Conservation (phyloP, 2,797 vertebrate species). For the Carcharodon carcharias region DNA sequence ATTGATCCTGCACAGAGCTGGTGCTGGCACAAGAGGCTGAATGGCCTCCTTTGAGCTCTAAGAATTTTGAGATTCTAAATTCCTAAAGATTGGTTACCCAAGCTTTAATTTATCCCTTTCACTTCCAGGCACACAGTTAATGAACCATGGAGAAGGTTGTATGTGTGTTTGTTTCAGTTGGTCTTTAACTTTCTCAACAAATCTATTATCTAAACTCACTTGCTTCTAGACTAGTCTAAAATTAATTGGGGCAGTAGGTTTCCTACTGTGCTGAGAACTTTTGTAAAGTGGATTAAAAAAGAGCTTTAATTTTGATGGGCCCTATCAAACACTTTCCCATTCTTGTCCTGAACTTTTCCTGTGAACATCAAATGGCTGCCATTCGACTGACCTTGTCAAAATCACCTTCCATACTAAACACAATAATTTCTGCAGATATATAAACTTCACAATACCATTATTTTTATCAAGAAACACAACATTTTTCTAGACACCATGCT, state of each 20-base stretch:
- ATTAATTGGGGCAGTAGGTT: not conserved
- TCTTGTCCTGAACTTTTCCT: not conserved
- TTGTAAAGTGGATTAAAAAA: not conserved
- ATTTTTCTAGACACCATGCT: not conserved
- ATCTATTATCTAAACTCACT: not conserved
- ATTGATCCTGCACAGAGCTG: too few species aligned
- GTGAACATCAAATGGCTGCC: not conserved
- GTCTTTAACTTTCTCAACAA: not conserved
- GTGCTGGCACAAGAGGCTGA: too few species aligned
- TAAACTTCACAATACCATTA: not conserved
- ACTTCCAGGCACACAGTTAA: not conserved
- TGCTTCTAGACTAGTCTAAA: not conserved
- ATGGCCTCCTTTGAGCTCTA: too few species aligned
- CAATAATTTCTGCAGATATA: not conserved
- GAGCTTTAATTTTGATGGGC: too few species aligned
- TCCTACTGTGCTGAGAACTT: not conserved
- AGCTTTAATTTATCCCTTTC: not conserved
- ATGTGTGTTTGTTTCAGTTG: not conserved
- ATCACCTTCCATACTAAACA: not conserved
- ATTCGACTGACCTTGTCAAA: not conserved
- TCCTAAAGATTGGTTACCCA: not conserved
- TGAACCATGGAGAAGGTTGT: not conserved
- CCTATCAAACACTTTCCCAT: not conserved
- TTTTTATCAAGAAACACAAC: too few species aligned
- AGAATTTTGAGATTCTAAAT: not conserved